phyloP scores from a whole-genome alignment of 2,888 invertebrate genomes.

The Scaptomyza polygonia region DNA sequence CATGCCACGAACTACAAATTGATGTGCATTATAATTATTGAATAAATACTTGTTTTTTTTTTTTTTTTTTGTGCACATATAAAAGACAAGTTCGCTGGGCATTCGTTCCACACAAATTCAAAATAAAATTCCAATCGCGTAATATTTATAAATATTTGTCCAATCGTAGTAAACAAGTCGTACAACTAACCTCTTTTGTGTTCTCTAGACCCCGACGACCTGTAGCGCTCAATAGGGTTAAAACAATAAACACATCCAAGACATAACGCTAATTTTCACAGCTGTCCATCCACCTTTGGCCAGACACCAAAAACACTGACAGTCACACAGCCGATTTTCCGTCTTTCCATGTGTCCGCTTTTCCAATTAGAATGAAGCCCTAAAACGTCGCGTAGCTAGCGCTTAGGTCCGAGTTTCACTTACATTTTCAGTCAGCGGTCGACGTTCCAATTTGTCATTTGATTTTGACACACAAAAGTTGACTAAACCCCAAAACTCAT shows the following conservation, averaged over 20 bases:
- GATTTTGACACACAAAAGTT: conserved; percentile 48
- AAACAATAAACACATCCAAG: conserved; percentile 18
- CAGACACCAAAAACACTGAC: conserved; percentile 26
- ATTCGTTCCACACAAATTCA: conserved; percentile 18
- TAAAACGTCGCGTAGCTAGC: conserved; percentile 52
- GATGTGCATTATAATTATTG: conserved; percentile 20
- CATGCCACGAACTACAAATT: conserved; percentile 19
- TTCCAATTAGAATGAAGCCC: conserved; percentile 72
- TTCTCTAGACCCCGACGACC: conserved; percentile 38
- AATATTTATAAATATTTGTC: conserved; percentile 42
- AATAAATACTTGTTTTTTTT: not conserved
- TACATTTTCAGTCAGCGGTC: conserved; percentile 64
- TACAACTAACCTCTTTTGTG: conserved; percentile 21
- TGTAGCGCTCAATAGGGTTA: conserved; percentile 45
- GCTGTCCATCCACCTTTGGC: conserved; percentile 71
- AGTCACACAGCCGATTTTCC: conserved; percentile 7
- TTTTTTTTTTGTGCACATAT: conserved; percentile 8
- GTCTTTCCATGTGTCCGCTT: conserved; percentile 48
- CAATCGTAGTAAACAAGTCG: conserved; percentile 31
- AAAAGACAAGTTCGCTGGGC: conserved; percentile 12
- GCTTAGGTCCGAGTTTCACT: conserved; percentile 45
- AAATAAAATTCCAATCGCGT: conserved; percentile 3
- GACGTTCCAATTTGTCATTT: conserved; percentile 66
- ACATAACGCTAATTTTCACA: conserved; percentile 55
- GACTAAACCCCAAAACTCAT: conserved; percentile 19